phyloP scores from a whole-genome alignment of 2,888 invertebrate species.

The Reticulitermes lucifugus region DNA sequence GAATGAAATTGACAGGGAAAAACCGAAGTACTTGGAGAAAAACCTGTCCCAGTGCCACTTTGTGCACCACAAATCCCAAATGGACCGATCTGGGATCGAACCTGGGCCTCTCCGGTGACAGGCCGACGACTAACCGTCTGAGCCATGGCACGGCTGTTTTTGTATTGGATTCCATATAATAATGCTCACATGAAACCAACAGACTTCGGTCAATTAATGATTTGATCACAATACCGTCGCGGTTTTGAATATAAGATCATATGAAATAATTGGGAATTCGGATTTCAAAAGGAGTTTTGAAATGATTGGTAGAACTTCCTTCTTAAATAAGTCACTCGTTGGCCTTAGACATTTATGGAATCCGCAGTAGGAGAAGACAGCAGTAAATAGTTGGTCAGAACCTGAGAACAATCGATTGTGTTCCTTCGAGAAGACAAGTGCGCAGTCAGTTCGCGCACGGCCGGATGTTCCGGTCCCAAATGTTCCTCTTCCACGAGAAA shows the following conservation, averaged over 20 bases:
- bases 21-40: too few species aligned
- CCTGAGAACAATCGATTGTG: conserved; percentile 31
- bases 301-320: background rate
- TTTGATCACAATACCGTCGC: background rate
- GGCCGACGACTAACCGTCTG: too few species aligned
- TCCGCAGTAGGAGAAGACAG: conserved; percentile 10
- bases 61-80: too few species aligned
- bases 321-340: background rate
- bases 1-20: too few species aligned
- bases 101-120: too few species aligned
- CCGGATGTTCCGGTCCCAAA: conserved; percentile 47
- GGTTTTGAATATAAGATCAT: background rate
- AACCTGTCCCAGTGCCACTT: too few species aligned
- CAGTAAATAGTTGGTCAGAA: conserved; percentile 29
- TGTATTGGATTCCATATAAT: too few species aligned
- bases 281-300: background rate
- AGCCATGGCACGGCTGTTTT: too few species aligned
- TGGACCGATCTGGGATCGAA: too few species aligned
- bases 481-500: conserved; percentile 49
- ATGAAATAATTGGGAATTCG: background rate
- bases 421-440: conserved; percentile 44
- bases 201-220: too few species aligned
- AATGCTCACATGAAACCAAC: too few species aligned
- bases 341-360: conserved; percentile 14
- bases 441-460: conserved; percentile 44